phyloP scores from a whole-genome alignment of 2,797 vertebrate genomes.

The Luscinia megarhynchos region DNA sequence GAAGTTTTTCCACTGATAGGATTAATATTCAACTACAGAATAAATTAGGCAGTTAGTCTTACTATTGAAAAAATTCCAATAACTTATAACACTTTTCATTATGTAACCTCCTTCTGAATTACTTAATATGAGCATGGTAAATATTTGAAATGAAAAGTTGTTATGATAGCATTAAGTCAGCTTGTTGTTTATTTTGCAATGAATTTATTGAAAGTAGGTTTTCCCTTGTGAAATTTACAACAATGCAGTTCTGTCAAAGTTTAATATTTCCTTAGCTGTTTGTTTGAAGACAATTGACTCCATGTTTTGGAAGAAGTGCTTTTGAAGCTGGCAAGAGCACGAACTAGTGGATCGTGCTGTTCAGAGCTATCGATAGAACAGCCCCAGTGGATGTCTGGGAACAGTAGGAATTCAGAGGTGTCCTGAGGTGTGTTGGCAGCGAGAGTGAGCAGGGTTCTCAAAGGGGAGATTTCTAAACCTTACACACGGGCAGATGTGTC shows the following conservation, averaged over 20 bases:
- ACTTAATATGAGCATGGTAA: not conserved
- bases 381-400: not conserved
- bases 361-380: not conserved
- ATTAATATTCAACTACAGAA: not conserved
- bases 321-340: not conserved
- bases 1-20: not conserved
- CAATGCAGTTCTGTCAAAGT: not conserved
- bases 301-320: not conserved
- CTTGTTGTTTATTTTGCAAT: not conserved
- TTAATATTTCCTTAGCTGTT: not conserved
- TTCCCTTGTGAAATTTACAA: not conserved
- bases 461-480: not conserved
- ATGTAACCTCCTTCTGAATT: not conserved
- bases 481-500: not conserved
- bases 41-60: not conserved
- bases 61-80: accelerated
- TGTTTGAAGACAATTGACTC: not conserved
- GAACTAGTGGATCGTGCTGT: not conserved
- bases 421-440: not conserved
- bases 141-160: not conserved
- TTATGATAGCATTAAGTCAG: not conserved
- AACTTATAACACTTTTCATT: not conserved
- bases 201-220: not conserved
- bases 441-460: not conserved
- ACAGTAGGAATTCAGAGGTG: not conserved